These are phyloP conservation scores for Euproctis similis DNA, from an alignment of 2,888 invertebrate species.

Conservation along the genomic window DNA sequence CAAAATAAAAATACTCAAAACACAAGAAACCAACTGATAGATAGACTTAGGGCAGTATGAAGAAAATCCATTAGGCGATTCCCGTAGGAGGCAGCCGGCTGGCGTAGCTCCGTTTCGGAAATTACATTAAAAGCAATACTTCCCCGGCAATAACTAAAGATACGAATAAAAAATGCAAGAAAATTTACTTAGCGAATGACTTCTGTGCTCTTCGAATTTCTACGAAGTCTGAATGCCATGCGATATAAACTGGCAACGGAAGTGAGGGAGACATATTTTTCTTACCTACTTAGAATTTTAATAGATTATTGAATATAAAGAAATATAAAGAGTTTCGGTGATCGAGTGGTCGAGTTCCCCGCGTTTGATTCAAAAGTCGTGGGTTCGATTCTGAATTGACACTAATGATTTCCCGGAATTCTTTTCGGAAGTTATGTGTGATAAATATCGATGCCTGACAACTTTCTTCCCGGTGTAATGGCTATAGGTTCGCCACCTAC, in stretches of 20 bases:
- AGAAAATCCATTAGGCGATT: constrained; percentile 64
- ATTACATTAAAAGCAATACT: constrained; percentile 71
- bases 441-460: too few relatives aligned
- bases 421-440: too few relatives aligned
- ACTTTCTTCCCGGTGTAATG: too few relatives aligned
- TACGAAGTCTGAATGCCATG: constrained; percentile 1
- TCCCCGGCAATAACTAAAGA: constrained; percentile 50
- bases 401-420: too few relatives aligned
- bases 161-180: constrained; percentile 41
- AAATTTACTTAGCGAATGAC: constrained; percentile 27
- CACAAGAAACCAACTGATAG: constrained; percentile 39
- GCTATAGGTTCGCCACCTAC: too few relatives aligned
- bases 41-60: constrained; percentile 46
- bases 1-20: constrained; percentile 25
- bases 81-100: constrained; percentile 42
- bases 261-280: background rate
- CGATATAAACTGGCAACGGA: background rate
- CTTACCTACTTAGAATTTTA: too few relatives aligned
- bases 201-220: constrained; percentile 4
- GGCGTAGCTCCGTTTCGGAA: constrained; percentile 62
- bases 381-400: too few relatives aligned
- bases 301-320: too few relatives aligned
- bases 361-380: too few relatives aligned
- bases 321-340: too few relatives aligned
- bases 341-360: too few relatives aligned